Evolutionary conservation across 1,140 invertebrate genomes (phyloP).

Genomic region (Arion vulgaris): DNA sequence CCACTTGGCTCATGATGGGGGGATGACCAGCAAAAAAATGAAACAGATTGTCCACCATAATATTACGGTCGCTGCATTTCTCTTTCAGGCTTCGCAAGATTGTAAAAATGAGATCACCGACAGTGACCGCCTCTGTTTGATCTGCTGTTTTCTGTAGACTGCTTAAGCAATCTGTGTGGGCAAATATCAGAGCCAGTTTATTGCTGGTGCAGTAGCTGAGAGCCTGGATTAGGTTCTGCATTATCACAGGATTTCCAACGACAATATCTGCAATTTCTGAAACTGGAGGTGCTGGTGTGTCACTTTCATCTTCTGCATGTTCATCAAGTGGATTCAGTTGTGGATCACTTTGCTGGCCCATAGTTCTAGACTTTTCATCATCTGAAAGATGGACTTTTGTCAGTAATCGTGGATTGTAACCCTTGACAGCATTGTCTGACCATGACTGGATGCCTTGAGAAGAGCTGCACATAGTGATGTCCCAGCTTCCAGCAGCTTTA

Average conservation of each 20-base stretch:
- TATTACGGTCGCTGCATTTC: constrained; percentile 77
- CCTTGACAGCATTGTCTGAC: constrained; percentile 53
- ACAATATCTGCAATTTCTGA: constrained; percentile 64
- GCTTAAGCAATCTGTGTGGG: constrained; percentile 56
- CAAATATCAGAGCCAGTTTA: constrained; percentile 69
- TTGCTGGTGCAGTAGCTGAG: constrained; percentile 78
- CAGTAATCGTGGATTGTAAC: constrained; percentile 38
- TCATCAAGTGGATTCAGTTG: constrained; percentile 41
- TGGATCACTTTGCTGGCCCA: constrained; percentile 48
- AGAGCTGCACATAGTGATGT: neutral
- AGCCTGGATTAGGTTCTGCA: constrained; percentile 82
- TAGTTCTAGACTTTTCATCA: constrained; percentile 57
- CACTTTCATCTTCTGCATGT: constrained; percentile 27
- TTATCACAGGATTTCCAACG: constrained; percentile 76
- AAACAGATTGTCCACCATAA: constrained; percentile 83
- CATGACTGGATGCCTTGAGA: constrained; percentile 28
- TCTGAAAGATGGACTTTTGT: constrained; percentile 52
- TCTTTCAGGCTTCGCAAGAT: constrained; percentile 82
- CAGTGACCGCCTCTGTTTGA: constrained; percentile 76
- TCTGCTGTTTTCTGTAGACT: constrained; percentile 57
- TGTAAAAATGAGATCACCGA: constrained; percentile 88
- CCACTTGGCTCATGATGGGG: constrained; percentile 38
- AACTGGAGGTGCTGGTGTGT: neutral
- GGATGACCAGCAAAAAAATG: constrained; percentile 78
- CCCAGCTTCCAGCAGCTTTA: neutral